phyloP scores from a whole-genome alignment of 2,113 vertebrate species.

The Macrotus californicus region DNA sequence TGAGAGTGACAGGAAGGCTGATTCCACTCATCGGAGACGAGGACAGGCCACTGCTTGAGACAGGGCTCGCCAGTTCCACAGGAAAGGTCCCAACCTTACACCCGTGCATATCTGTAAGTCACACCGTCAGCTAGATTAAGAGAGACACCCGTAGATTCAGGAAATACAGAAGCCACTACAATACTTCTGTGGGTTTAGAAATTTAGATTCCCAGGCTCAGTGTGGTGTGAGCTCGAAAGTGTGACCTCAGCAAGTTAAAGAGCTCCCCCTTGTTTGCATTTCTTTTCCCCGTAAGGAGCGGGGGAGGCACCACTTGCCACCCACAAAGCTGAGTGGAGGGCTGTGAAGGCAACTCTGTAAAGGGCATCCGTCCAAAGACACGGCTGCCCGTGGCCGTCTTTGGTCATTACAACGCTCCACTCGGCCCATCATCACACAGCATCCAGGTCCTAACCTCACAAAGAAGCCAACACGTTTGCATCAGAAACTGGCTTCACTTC shows the following conservation, averaged over 20 bases:
- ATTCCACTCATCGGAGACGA: not conserved
- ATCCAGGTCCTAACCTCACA: not conserved
- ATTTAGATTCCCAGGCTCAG: not conserved
- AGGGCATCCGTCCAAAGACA: not conserved
- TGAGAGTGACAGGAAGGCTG: not conserved
- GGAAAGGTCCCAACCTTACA: not conserved
- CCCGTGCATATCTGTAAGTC: rapidly evolving
- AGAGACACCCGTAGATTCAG: not conserved
- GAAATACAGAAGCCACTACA: not conserved
- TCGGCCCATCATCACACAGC: not conserved
- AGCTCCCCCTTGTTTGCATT: not conserved
- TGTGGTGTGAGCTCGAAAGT: not conserved
- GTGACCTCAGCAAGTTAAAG: not conserved
- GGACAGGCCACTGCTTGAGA: too few relatives aligned
- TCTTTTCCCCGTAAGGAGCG: not conserved
- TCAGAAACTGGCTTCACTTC: not conserved
- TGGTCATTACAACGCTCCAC: not conserved
- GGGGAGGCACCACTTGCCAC: not conserved
- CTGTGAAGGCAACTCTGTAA: rapidly evolving
- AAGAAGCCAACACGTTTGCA: not conserved
- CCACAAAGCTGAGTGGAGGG: not conserved
- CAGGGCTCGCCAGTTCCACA: rapidly evolving
- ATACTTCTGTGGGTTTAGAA: not conserved
- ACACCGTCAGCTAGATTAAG: not conserved
- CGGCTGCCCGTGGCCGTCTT: rapidly evolving